Conservation (phyloP, 2,797 vertebrate species). For the Emys orbicularis region DNA sequence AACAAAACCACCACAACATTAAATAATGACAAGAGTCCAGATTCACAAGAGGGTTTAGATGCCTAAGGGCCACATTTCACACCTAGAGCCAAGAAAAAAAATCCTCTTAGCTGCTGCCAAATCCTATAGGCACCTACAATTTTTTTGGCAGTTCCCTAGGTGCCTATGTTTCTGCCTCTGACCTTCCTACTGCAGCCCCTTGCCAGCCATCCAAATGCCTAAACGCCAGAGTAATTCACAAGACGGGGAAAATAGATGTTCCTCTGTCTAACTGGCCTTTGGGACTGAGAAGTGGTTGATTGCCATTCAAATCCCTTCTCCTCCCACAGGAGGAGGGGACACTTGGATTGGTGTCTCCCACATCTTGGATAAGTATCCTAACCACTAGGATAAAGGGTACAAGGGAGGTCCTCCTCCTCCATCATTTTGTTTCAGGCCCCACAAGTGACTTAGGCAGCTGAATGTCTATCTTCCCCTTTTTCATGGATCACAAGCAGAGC, state of each 20-base stretch:
- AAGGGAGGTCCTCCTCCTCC: neutral
- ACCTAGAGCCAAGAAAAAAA: neutral
- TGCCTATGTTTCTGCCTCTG: neutral
- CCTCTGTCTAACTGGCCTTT: neutral
- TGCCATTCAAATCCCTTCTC: too few species aligned
- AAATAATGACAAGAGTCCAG: neutral
- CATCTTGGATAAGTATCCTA: neutral
- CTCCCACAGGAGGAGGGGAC: neutral
- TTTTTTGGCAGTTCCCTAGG: neutral
- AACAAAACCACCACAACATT: neutral
- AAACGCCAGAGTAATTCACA: neutral
- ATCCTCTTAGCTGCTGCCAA: too few species aligned
- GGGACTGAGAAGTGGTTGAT: too few species aligned
- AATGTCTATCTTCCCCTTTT: neutral
- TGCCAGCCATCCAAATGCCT: neutral
- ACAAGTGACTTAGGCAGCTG: neutral
- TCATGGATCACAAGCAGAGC: neutral
- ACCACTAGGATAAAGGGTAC: neutral
- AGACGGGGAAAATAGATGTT: neutral
- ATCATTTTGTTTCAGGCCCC: neutral
- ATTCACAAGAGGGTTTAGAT: neutral
- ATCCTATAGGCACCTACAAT: too few species aligned
- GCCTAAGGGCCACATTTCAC: neutral
- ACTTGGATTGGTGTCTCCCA: neutral
- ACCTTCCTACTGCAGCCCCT: neutral